Evolutionary conservation across 37 sponge, comb jelly and placozoan genomes (phyloP).

Genomic region (Ephydatia muelleri): DNA sequence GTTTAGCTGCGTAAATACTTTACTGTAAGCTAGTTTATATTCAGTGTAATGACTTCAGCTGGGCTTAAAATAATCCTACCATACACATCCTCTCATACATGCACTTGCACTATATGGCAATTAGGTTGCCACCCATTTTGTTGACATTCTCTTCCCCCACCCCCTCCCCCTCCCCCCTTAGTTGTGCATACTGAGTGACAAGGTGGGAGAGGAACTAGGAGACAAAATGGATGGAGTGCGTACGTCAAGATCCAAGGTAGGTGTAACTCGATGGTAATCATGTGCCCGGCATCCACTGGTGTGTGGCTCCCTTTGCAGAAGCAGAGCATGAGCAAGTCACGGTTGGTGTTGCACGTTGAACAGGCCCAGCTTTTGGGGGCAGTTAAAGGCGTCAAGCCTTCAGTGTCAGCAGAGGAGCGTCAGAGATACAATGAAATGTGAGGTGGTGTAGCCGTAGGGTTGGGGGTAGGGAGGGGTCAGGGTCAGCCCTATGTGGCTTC

Average conservation of each 20-base stretch:
- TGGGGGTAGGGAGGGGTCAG: too few relatives aligned
- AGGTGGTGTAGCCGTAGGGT: not conserved
- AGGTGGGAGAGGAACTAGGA: not conserved
- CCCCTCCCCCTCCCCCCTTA: not conserved
- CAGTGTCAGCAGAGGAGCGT: conserved; percentile 39
- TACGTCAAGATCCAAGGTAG: not conserved
- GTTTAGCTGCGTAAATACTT: too few relatives aligned
- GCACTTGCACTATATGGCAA: too few relatives aligned
- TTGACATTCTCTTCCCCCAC: too few relatives aligned
- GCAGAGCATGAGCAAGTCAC: not conserved
- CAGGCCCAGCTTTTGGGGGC: conserved; percentile 9
- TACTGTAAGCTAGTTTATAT: too few relatives aligned
- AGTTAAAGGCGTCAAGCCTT: conserved; percentile 30
- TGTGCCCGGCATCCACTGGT: not conserved
- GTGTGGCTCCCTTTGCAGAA: not conserved
- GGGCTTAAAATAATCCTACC: too few relatives aligned
- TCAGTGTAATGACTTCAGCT: too few relatives aligned
- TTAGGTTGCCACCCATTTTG: too few relatives aligned
- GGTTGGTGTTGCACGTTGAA: conserved; percentile 1
- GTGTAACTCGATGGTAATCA: not conserved
- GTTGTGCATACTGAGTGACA: not conserved
- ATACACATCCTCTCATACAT: too few relatives aligned
- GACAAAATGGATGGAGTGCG: not conserved
- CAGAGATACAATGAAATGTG: conserved; percentile 40
- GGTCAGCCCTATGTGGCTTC: too few relatives aligned